Evolutionary conservation across 1,140 invertebrate genomes (phyloP), one percentile per base, ranked within the genome.

Genomic region (Polyergus mexicanus): DNA sequence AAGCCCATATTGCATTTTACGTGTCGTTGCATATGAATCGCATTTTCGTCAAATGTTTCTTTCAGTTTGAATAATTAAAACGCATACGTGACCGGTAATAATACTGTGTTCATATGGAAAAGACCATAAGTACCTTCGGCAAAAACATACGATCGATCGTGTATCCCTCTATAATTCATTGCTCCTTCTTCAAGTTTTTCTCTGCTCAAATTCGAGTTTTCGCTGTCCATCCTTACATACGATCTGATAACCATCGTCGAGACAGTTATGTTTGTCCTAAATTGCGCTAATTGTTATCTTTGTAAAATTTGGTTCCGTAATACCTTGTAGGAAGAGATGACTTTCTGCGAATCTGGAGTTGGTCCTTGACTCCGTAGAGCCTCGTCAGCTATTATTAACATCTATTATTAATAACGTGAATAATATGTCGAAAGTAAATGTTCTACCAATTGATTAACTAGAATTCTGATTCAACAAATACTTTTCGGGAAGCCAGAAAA

Each of bases 221-320:
- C 25, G n/a, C 28, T 65, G 10, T 77, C 41, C 28, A 22, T 71
- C 7, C n/a, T 38, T 38, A 8, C 19, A 8, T 28, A 13, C 58
- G 41, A 78, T 66, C 19, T 5, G 28, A 2, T 44, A 32, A 63
- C 8, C 19, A 38, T 78, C 60, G 13, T 47, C 44, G 35, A n/a
- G 25, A 66, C 22, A 68, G 13, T 51, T 10, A 6, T 77, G 41
- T 65, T 74, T 84, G 47, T 75, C 25, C 68, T 84, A 65, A 76
- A 87, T 58, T 84, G 54, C 47, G 25, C 56, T 77, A 66, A 75
- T 84, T 16, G 60, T 66, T 74, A 71, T 58, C 66, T 32, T 32
- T 54, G 51, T 87, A 86, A 76, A 75, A 38, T 56, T 90, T 90
- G 86, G 85, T 89, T 89, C 89, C 85, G 44, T 84, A 78, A 90